Base-by-base conservation (phyloP, 2,113 vertebrate genomes). In the Regulus satrapa region DNA sequence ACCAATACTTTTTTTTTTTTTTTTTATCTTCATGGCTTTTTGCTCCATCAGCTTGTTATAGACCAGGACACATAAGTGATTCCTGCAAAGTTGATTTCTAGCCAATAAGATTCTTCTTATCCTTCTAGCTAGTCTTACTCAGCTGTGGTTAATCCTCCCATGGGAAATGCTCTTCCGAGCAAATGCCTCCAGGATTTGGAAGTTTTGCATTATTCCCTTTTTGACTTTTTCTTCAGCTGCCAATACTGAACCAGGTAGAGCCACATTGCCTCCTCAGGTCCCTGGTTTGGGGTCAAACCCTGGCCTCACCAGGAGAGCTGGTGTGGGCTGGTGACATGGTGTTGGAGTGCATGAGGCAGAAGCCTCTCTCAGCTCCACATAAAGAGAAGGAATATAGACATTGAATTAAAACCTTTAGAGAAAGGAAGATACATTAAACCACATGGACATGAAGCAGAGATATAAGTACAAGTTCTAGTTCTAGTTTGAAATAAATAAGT, bases 151-250 rank as follows among this genome's bases (percentile, higher is more conserved):
- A 5, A 31, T 51, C 6, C 0, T 5, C 2, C 66, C 36, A 2
- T 1, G 5, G 21, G n/a, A 75, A n/a, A n/a, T 31, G 32, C 26
- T 85, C 25, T 64, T 82, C 71, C 29, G 36, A 5, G 36, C 56
- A 81, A 88, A 75, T 93, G 71, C 74, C 92, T 94, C 91, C 76
- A 40, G 46, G 67, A 46, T 34, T 40, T 40, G 32, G 36, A 63
- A 36, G 14, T 6, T 29, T 69, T 23, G 12, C 4, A 0, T 29
- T 83, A 24, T 25, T 34, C 20, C 11, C 20, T n/a, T 6, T 41
- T 46, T 52, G 51, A 38, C 28, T 14, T 52, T 63, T 54, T 75
- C 17, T 25, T 62, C 54, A 56, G 48, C 75, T 64, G 75, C 32
- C 6, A 13, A 24, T 13, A 32, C 12, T 19, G 62, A 32, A 32